Evolutionary conservation across 1,140 invertebrate species (phyloP).

Genomic region (Eueides isabella): DNA sequence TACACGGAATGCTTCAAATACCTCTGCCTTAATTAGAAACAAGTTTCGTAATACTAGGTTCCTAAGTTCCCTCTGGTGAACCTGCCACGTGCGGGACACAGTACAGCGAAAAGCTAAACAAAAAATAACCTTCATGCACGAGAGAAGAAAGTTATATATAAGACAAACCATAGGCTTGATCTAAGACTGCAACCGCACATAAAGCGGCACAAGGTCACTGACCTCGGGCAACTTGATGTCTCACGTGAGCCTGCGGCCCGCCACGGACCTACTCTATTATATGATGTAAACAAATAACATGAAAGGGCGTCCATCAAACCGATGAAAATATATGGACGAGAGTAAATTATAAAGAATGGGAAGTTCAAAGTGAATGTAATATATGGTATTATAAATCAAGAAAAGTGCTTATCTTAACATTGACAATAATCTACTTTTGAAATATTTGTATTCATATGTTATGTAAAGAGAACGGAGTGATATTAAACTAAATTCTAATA

Average conservation of each 20-base stretch:
- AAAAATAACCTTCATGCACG: not conserved
- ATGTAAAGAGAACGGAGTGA: too few species aligned
- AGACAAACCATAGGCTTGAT: not conserved
- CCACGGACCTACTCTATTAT: slow-evolving; percentile 35
- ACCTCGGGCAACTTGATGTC: slow-evolving; percentile 46
- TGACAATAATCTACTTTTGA: not conserved
- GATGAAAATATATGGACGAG: slow-evolving; percentile 8
- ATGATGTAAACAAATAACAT: slow-evolving; percentile 33
- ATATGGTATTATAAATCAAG: not conserved
- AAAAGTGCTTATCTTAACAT: not conserved
- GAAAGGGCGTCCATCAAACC: slow-evolving; percentile 17
- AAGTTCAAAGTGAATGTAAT: not conserved
- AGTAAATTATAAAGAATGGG: slow-evolving; percentile 3
- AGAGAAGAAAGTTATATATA: slow-evolving; percentile 14
- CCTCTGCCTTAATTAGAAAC: too few species aligned
- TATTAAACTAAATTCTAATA: too few species aligned
- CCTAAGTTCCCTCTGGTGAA: too few species aligned
- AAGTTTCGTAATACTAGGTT: too few species aligned
- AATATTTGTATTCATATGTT: not conserved
- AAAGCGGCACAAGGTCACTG: slow-evolving; percentile 49
- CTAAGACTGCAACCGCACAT: slow-evolving; percentile 22
- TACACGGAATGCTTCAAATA: too few species aligned
- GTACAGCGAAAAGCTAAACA: not conserved
- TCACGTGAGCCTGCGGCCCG: slow-evolving; percentile 19
- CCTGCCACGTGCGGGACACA: too few species aligned